phyloP scores from a whole-genome alignment of 2,888 invertebrate genomes.

The Drosophila pseudotalamancana region DNA sequence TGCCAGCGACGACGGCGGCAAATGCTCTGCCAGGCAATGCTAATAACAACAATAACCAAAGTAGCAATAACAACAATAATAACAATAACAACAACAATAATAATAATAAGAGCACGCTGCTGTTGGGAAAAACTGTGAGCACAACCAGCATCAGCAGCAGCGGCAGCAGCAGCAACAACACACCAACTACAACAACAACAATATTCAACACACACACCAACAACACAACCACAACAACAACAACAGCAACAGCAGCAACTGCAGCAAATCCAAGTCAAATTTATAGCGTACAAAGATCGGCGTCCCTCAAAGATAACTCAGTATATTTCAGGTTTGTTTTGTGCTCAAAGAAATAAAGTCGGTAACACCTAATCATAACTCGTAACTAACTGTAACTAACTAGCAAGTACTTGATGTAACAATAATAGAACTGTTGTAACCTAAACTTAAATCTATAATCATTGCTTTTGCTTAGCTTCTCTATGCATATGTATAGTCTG shows the following conservation, averaged over 20 bases:
- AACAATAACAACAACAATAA: slow-evolving; percentile 56
- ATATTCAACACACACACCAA: slow-evolving; percentile 58
- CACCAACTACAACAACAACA: slow-evolving; percentile 43
- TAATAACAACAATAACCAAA: slow-evolving; percentile 80
- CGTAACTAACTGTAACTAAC: slow-evolving; percentile 48
- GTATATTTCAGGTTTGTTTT: slow-evolving; percentile 84
- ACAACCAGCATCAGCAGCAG: slow-evolving; percentile 49
- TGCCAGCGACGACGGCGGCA: slow-evolving; percentile 85
- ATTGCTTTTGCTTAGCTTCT: slow-evolving; percentile 73
- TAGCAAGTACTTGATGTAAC: slow-evolving; percentile 33
- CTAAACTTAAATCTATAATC: slow-evolving; percentile 28
- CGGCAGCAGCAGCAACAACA: slow-evolving; percentile 41
- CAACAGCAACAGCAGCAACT: slow-evolving; percentile 59
- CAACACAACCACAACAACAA: slow-evolving; percentile 71
- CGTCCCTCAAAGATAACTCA: slow-evolving; percentile 86
- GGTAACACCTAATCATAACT: slow-evolving; percentile 14
- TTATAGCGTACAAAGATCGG: slow-evolving; percentile 86
- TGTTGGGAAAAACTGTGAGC: slow-evolving; percentile 58
- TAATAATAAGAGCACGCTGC: slow-evolving; percentile 65
- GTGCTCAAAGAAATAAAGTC: slow-evolving; percentile 39
- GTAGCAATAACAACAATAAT: slow-evolving; percentile 71
- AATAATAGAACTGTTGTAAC: slow-evolving; percentile 35
- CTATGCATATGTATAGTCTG: slow-evolving; percentile 17
- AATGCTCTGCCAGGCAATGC: slow-evolving; percentile 62
- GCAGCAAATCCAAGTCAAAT: slow-evolving; percentile 85